These are phyloP conservation scores for Archips crataeganus DNA, from an alignment of 2,888 invertebrate species.

Conservation along the genomic window DNA sequence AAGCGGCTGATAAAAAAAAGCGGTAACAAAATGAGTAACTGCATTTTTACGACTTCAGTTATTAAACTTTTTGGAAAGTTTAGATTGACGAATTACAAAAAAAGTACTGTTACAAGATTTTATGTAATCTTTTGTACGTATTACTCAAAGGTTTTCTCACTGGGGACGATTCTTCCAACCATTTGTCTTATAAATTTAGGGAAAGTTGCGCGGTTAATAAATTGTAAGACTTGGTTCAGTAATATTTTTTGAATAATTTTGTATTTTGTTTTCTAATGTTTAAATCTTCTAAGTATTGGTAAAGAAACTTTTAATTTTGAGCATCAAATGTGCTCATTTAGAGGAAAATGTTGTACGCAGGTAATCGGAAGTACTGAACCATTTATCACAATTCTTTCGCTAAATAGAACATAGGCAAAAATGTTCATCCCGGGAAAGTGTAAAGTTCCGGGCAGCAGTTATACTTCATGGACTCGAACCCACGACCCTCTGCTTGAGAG, in stretches of 20 bases:
- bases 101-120: slow-evolving; percentile 1
- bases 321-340: too few relatives aligned
- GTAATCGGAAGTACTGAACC: too few relatives aligned
- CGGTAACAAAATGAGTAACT: slow-evolving; percentile 16
- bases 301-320: too few relatives aligned
- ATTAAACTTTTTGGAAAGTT: slow-evolving; percentile 4
- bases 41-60: slow-evolving; percentile 33
- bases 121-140: not conserved
- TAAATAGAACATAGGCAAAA: too few relatives aligned
- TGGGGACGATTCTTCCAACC: not conserved
- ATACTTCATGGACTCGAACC: too few relatives aligned
- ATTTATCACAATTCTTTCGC: too few relatives aligned
- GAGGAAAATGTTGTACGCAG: too few relatives aligned
- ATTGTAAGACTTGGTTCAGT: not conserved
- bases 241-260: not conserved
- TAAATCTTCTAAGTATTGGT: not conserved
- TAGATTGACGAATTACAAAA: not conserved
- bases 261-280: not conserved
- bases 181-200: not conserved
- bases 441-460: too few relatives aligned
- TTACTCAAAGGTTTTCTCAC: not conserved
- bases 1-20: not conserved
- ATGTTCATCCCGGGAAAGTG: too few relatives aligned
- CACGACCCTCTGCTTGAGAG: too few relatives aligned
- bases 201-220: not conserved